phyloP scores from a whole-genome alignment of 2,888 invertebrate species.

The Polymixis lichenea region DNA sequence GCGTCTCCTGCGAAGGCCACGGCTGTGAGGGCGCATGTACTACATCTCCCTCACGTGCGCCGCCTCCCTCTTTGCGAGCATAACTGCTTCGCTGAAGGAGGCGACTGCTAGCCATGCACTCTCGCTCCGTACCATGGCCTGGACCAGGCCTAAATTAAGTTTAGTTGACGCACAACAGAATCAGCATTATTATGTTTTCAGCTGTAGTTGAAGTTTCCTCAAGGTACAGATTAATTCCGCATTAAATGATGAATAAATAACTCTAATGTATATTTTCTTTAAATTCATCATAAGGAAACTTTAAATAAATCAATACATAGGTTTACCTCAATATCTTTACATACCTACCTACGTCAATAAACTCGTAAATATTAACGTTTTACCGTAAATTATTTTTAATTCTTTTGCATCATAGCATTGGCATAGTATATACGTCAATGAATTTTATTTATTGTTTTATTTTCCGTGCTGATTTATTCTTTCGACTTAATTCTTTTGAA shows the following conservation, averaged over 20 bases:
- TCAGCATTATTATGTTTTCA: neutral
- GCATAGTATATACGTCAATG: neutral
- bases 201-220: neutral
- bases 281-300: neutral
- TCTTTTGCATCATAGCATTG: too few species aligned
- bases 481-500: neutral
- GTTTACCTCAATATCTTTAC: neutral
- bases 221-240: neutral
- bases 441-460: neutral
- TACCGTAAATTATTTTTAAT: neutral
- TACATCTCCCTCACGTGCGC: too few species aligned
- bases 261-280: neutral
- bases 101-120: too few species aligned
- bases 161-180: too few species aligned
- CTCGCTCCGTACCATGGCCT: too few species aligned
- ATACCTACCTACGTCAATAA: conserved; percentile 20
- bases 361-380: neutral
- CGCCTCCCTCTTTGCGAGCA: too few species aligned
- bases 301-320: neutral
- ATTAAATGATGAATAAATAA: neutral
- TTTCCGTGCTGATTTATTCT: neutral
- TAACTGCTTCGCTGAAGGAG: too few species aligned
- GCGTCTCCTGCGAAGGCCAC: too few species aligned
- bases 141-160: too few species aligned
- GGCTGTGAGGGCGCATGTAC: too few species aligned